Percentiles rank a stretch among this genome's conserved stretches.
These are phyloP conservation scores for Chromis chromis DNA, from an alignment of 2,797 vertebrate genomes.

Conservation along the genomic window DNA sequence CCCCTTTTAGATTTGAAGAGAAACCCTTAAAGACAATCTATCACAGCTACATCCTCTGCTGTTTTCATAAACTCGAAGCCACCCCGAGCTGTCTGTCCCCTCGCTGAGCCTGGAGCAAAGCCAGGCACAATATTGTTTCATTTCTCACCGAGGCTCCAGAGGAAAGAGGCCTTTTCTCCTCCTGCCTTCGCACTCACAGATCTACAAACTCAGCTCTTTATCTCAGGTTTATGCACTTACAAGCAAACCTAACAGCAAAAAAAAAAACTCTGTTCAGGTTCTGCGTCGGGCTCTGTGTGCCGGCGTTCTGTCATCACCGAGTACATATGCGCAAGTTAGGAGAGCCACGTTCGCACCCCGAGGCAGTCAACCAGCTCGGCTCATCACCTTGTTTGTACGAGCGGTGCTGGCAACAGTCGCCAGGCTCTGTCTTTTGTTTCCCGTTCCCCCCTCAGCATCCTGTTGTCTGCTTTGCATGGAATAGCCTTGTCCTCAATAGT, in stretches of 20 bases:
- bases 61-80: slow-evolving; percentile 76
- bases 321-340: slow-evolving; percentile 3
- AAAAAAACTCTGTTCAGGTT: neutral
- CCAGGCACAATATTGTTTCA: slow-evolving; percentile 74
- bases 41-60: slow-evolving; percentile 61
- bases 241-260: slow-evolving; percentile 19
- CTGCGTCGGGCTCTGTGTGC: neutral
- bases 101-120: slow-evolving; percentile 59
- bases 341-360: slow-evolving; percentile 14
- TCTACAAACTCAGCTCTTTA: slow-evolving; percentile 49
- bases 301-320: slow-evolving; percentile 20
- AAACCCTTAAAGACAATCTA: slow-evolving; percentile 52
- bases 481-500: slow-evolving; percentile 65
- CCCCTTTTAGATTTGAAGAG: slow-evolving; percentile 44
- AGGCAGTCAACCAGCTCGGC: slow-evolving; percentile 36
- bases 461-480: slow-evolving; percentile 64
- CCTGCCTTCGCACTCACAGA: slow-evolving; percentile 34
- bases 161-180: slow-evolving; percentile 51
- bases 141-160: slow-evolving; percentile 56
- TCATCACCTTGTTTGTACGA: slow-evolving; percentile 57
- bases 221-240: slow-evolving; percentile 22
- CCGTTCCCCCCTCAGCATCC: slow-evolving; percentile 55
- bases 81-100: slow-evolving; percentile 49
- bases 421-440: slow-evolving; percentile 61
- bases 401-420: slow-evolving; percentile 42